These are phyloP conservation scores for Hirundo rustica DNA, from an alignment of 2,797 vertebrate genomes.

Conservation along the genomic window DNA sequence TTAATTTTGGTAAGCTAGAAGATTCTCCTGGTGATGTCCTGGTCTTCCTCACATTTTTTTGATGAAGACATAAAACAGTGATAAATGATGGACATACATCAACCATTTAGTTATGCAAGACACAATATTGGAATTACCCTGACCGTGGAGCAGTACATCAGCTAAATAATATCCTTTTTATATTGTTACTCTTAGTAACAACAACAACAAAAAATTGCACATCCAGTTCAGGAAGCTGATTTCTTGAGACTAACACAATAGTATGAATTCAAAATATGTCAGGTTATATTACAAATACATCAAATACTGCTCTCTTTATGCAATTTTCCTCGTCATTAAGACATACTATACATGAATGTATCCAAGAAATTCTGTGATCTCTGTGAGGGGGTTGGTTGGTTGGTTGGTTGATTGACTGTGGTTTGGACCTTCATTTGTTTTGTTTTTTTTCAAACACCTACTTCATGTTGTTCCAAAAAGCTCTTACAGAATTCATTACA, in stretches of 20 bases:
- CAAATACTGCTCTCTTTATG: background rate
- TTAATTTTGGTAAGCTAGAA: background rate
- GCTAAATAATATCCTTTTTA: background rate
- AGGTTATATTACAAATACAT: background rate
- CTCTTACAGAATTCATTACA: background rate
- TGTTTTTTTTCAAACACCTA: background rate
- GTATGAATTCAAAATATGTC: background rate
- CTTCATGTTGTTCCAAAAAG: background rate
- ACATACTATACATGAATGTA: background rate
- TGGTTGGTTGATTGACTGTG: background rate
- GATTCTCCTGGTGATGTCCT: background rate
- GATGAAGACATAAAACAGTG: background rate
- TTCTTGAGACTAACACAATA: background rate
- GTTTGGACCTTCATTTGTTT: background rate
- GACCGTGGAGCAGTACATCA: background rate
- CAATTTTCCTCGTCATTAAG: background rate
- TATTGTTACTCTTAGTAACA: background rate
- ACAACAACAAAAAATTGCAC: too few species aligned
- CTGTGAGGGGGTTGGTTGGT: fast-evolving
- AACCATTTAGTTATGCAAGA: background rate
- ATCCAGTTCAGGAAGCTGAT: background rate
- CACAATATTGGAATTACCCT: background rate
- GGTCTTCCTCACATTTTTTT: background rate
- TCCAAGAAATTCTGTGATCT: background rate
- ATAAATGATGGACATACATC: background rate